phyloP scores from a whole-genome alignment of 2,113 vertebrate species.

The Sarotherodon lohbergeri region DNA sequence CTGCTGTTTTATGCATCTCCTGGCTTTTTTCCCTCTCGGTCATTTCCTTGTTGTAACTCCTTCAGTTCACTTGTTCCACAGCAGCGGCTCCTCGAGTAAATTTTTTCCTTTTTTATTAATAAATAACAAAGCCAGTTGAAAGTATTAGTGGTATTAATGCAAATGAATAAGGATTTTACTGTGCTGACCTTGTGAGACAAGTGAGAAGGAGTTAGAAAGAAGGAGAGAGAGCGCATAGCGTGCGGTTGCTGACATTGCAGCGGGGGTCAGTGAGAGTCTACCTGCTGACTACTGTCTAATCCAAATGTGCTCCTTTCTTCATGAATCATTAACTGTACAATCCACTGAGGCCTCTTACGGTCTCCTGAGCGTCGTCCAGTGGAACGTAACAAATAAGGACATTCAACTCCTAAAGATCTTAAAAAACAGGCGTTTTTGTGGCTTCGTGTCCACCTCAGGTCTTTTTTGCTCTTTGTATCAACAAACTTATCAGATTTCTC shows the following conservation, averaged over 20 bases:
- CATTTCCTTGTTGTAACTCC: not conserved
- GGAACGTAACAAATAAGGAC: not conserved
- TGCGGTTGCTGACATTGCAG: constrained; percentile 7
- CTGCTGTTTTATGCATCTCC: not conserved
- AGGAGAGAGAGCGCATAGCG: not conserved
- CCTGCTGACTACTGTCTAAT: constrained; percentile 11
- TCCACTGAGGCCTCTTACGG: not conserved
- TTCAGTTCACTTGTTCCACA: not conserved
- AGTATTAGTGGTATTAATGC: not conserved
- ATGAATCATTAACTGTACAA: constrained; percentile 64
- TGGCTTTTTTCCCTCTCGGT: not conserved
- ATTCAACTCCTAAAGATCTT: not conserved
- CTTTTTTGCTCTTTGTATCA: not conserved
- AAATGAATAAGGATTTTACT: not conserved
- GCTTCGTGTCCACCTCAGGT: not conserved
- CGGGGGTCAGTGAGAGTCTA: constrained; percentile 5
- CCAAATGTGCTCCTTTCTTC: constrained; percentile 4
- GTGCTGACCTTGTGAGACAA: not conserved
- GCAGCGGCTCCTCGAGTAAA: not conserved
- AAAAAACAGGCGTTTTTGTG: not conserved
- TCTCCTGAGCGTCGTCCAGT: not conserved
- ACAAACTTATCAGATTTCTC: constrained; percentile 12
- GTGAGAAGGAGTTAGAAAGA: not conserved
- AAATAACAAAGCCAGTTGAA: not conserved
- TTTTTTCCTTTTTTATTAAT: not conserved